Evolutionary conservation across 2,797 vertebrate genomes (phyloP).

Genomic region (Echeneis naucrates): DNA sequence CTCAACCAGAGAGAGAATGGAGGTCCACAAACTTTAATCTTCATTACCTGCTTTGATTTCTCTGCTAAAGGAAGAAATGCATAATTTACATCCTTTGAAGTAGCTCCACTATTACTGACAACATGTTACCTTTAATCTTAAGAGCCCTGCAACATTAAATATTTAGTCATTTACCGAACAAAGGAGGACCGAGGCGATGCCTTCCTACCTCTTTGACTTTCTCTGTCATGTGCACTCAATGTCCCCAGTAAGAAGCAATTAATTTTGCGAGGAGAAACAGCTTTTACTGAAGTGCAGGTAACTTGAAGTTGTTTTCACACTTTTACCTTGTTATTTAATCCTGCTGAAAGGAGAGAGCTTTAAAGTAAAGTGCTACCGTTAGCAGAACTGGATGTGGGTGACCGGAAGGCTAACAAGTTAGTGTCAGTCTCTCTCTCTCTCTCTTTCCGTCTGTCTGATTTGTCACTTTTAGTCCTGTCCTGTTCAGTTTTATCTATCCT

Average conservation of each 20-base stretch:
- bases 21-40: conserved; percentile 86
- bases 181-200: conserved; percentile 83
- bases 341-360: conserved; percentile 78
- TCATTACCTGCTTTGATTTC: conserved; percentile 89
- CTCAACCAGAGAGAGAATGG: conserved; percentile 64
- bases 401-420: conserved; percentile 84
- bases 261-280: conserved; percentile 78
- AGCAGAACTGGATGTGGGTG: conserved; percentile 82
- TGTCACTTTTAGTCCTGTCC: conserved; percentile 50
- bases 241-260: conserved; percentile 86
- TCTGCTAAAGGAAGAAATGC: conserved; percentile 87
- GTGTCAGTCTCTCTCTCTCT: conserved; percentile 55
- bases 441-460: conserved; percentile 46
- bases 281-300: conserved; percentile 80
- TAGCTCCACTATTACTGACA: conserved; percentile 87
- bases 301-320: conserved; percentile 82
- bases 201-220: conserved; percentile 84
- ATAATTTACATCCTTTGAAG: conserved; percentile 90
- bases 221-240: conserved; percentile 82
- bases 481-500: conserved; percentile 38
- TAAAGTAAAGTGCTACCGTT: conserved; percentile 86
- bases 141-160: conserved; percentile 88
- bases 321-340: conserved; percentile 81
- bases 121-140: conserved; percentile 91
- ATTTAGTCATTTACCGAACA: conserved; percentile 88